A percentile compares a stretch with the other conserved stretches of the same genome.
phyloP scores from a whole-genome alignment of 2,888 invertebrate species.

The Thysanoteuthis rhombus region DNA sequence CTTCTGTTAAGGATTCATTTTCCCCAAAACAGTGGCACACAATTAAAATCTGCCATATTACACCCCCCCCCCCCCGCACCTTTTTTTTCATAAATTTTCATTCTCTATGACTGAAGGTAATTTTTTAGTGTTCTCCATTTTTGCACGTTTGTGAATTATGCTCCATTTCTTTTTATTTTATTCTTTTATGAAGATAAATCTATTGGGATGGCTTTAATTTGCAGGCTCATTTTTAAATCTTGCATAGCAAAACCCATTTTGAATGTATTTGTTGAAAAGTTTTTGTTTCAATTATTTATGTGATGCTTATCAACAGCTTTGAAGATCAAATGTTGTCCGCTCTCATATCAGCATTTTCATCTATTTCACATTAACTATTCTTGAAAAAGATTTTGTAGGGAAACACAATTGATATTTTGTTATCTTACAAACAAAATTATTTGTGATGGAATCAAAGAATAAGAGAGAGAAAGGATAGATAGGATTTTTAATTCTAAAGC shows the following conservation, averaged over 20 bases:
- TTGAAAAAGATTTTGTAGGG: no score
- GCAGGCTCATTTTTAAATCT: not conserved
- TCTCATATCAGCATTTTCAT: no score
- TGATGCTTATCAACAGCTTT: not conserved
- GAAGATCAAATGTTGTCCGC: not conserved
- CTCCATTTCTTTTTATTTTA: not conserved
- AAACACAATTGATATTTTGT: no score
- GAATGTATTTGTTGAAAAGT: not conserved
- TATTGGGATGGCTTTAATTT: not conserved
- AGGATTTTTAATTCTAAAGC: no score
- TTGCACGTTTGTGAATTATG: not conserved
- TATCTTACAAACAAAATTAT: not conserved
- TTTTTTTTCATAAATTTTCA: not conserved
- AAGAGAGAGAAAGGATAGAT: not conserved
- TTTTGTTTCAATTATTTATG: not conserved
- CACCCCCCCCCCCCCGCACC: no score
- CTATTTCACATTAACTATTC: no score
- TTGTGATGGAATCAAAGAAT: not conserved
- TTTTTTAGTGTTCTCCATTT: not conserved
- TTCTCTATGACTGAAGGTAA: not conserved
- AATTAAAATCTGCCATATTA: not conserved
- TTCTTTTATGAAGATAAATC: not conserved
- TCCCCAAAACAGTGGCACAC: not conserved
- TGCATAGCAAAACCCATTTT: not conserved
- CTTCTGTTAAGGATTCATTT: not conserved